Percentiles rank a stretch among this genome's conserved stretches.
phyloP scores from a whole-genome alignment of 2,113 vertebrate species.

The Ictalurus punctatus region DNA sequence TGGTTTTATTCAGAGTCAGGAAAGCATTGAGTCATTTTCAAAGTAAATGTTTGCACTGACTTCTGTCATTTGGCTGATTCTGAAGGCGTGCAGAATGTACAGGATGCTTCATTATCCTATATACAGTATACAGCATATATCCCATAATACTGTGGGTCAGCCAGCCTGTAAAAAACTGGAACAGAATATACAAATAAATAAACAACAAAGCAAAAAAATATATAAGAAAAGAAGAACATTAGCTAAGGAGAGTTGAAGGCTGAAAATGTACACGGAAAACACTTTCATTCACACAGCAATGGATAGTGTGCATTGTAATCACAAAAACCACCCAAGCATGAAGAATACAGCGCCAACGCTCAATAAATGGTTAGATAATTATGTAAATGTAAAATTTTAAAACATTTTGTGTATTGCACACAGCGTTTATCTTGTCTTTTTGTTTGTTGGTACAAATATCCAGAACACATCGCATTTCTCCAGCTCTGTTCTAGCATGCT shows the following conservation, averaged over 20 bases:
- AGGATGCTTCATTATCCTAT: not conserved
- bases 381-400: not conserved
- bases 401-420: not conserved
- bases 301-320: not conserved
- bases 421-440: not conserved
- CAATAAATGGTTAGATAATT: constrained; percentile 3
- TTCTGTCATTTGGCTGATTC: not conserved
- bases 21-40: not conserved
- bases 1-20: not conserved
- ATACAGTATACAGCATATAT: not conserved
- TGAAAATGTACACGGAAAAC: not conserved
- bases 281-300: not conserved
- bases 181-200: not conserved
- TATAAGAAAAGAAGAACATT: not conserved
- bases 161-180: not conserved
- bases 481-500: not conserved
- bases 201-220: not conserved
- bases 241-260: not conserved
- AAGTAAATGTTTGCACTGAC: not conserved
- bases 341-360: not conserved
- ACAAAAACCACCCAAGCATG: not conserved
- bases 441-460: not conserved
- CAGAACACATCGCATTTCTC: not conserved
- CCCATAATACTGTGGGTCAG: not conserved
- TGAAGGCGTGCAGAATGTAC: not conserved